Evolutionary conservation across 1,140 invertebrate species (phyloP), one percentile per base, ranked within the genome.

Genomic region (Glossosoma conforme): DNA sequence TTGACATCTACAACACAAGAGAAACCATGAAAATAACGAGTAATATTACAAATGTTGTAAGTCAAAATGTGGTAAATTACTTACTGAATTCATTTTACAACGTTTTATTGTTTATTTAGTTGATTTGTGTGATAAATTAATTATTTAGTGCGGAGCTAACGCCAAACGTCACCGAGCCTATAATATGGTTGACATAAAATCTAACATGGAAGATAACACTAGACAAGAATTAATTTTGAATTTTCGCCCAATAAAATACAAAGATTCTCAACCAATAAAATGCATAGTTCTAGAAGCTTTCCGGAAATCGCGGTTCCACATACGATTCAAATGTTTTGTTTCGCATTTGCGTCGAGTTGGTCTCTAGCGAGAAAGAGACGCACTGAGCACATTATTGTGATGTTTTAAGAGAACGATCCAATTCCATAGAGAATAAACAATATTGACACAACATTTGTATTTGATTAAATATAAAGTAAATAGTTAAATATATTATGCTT

Each of bases 1-100:
- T 94, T 17, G 86, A 89, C 70, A 84, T 84, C 51, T 58, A 46
- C 24, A 56, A 44, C 43, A 28, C 25, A 52, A 17, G 22, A 37
- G 33, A 56, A 44, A 48, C 19, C 25, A 52, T 20, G 22, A 37
- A 41, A 41, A 15, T 19, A 20, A 44, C 13, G 22, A 33, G 13
- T 10, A 51, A 44, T 41, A 41, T 32, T 41, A 2, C 30, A 49
- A 20, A 21, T 22, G 10, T 3, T n/a, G n/a, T n/a, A n/a, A 42
- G 8, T 14, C 13, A 44, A 28, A 19, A 24, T 38, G 15, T 38
- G 19, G 13, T 18, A 3, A 15, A 25, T 17, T 44, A 51, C 48
- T 25, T 35, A 51, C 48, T 15, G 48, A 51, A 44, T 40, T 51
- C 48, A 51, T 51, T 42, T 49, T 38, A 10, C 18, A n/a, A n/a